Evolutionary conservation across 2,113 vertebrate species (phyloP).

Genomic region (Speoplatyrhinus poulsoni): DNA sequence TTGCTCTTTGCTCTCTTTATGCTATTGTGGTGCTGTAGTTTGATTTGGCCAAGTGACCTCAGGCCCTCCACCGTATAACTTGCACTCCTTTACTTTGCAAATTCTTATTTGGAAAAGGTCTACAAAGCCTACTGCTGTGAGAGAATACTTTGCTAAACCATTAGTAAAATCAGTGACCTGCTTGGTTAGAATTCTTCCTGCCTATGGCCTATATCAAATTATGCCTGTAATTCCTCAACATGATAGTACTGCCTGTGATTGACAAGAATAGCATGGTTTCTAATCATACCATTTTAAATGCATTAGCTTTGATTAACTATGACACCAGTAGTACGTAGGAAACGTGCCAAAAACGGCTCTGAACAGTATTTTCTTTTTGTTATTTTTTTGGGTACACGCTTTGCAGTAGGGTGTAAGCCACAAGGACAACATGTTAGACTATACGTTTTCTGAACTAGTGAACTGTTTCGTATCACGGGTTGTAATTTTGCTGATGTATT

Average conservation of each 20-base stretch:
- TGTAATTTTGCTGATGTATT: slow-evolving; percentile 38
- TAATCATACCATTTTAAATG: no score
- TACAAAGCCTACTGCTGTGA: not conserved
- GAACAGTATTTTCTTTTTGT: no score
- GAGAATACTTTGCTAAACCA: not conserved
- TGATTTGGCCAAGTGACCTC: not conserved
- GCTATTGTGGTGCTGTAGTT: no score
- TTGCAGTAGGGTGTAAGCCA: slow-evolving; percentile 9
- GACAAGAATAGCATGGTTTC: slow-evolving; percentile 1
- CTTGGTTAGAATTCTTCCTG: slow-evolving; percentile 13
- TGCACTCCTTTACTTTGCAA: not conserved
- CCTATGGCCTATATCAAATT: slow-evolving; percentile 13
- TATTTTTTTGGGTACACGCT: slow-evolving; percentile 6
- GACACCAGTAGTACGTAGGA: no score
- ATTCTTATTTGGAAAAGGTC: not conserved
- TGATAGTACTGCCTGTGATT: slow-evolving; percentile 4
- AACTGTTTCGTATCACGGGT: slow-evolving; percentile 28
- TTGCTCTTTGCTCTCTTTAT: no score
- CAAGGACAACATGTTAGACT: slow-evolving; percentile 38
- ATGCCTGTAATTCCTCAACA: slow-evolving; percentile 2
- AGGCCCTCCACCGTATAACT: not conserved
- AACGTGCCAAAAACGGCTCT: no score
- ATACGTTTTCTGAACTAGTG: slow-evolving; percentile 23
- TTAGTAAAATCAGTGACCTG: not conserved
- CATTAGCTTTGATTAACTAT: no score